Conservation (phyloP, 2,797 vertebrate species). For the Pelobates cultripes region DNA sequence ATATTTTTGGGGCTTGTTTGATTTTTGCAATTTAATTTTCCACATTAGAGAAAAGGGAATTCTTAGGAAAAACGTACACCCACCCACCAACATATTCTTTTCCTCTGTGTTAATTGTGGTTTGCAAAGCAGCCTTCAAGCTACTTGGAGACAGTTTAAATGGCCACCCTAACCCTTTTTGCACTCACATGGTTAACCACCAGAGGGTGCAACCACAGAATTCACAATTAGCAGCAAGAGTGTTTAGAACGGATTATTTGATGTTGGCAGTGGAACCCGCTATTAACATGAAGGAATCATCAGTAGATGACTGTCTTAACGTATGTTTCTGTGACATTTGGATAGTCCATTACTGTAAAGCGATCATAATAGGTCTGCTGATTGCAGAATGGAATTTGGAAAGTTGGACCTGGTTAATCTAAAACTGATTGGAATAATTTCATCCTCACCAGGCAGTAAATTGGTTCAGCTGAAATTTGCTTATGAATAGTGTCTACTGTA, state of each 20-base stretch:
- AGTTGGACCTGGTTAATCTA: slow-evolving; percentile 20
- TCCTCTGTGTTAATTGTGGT: no score
- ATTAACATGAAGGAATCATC: background rate
- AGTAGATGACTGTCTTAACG: background rate
- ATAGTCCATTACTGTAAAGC: background rate
- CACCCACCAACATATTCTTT: no score
- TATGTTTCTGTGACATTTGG: background rate
- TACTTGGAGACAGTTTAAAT: background rate
- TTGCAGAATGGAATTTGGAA: slow-evolving; percentile 25
- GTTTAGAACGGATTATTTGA: background rate
- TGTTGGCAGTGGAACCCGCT: background rate
- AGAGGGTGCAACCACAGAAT: background rate
- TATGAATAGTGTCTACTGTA: slow-evolving; percentile 54
- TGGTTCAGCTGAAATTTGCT: slow-evolving; percentile 57
- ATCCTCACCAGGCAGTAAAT: slow-evolving; percentile 54
- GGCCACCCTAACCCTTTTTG: background rate
- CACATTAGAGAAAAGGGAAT: no score
- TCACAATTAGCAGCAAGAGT: background rate
- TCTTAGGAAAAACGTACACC: no score
- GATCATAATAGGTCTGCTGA: background rate
- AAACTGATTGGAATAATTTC: slow-evolving; percentile 41
- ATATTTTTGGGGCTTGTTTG: no score
- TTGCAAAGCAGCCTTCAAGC: no score
- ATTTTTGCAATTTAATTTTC: no score
- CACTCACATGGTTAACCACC: background rate